Conservation (phyloP, 2,113 vertebrate species). For the Rhinoderma darwinii region DNA sequence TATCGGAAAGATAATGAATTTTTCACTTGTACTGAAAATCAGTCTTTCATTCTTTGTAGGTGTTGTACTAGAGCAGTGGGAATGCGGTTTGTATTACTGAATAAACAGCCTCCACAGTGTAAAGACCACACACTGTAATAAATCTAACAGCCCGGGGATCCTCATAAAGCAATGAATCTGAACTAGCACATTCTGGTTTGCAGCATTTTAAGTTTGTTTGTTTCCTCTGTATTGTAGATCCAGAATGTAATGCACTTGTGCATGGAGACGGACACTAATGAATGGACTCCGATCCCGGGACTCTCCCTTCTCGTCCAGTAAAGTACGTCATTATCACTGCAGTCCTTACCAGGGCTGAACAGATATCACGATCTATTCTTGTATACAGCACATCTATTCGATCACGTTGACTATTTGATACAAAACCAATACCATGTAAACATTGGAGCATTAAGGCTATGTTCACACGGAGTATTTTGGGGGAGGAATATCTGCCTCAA, state of each 20-base stretch:
- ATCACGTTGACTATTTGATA: not conserved
- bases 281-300: not conserved
- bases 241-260: not conserved
- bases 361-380: not conserved
- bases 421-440: too few species aligned
- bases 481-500: too few species aligned
- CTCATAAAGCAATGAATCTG: not conserved
- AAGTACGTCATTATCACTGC: not conserved
- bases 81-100: conserved; percentile 6
- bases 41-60: conserved; percentile 8
- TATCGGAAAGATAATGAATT: conserved; percentile 4
- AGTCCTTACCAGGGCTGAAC: not conserved
- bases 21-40: conserved; percentile 4
- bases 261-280: conserved; percentile 39
- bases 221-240: not conserved
- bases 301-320: not conserved
- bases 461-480: too few species aligned
- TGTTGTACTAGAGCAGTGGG: not conserved
- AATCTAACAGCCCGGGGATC: conserved; percentile 27
- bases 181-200: not conserved
- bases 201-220: not conserved
- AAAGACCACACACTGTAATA: conserved; percentile 32
- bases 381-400: not conserved
- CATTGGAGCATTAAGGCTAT: not conserved
- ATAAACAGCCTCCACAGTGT: conserved; percentile 12